Evolutionary conservation across 2,113 vertebrate genomes (phyloP).

Genomic region (Sclerurus mexicanus): DNA sequence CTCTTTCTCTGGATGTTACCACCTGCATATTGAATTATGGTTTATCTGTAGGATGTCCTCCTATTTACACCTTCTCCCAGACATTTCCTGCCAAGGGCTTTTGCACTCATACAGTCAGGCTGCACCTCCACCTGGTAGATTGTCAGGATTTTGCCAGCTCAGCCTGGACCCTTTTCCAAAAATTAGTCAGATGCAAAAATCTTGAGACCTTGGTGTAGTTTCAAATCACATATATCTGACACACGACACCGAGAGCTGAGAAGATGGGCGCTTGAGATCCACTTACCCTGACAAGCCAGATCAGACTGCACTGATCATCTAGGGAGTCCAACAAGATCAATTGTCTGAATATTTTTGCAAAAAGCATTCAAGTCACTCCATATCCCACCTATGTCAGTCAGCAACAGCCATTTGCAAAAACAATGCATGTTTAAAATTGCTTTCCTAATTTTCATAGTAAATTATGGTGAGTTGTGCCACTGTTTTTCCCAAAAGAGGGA

Average conservation of each 20-base stretch:
- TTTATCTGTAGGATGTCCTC: neutral
- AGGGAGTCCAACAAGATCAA: neutral
- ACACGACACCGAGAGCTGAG: neutral
- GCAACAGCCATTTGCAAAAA: neutral
- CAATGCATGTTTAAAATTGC: rapidly evolving
- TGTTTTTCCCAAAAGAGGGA: neutral
- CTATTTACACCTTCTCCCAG: neutral
- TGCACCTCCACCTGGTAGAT: neutral
- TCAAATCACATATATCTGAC: neutral
- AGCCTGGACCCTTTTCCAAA: neutral
- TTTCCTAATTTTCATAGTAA: neutral
- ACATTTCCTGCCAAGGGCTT: neutral
- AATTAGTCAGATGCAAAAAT: neutral
- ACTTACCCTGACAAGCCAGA: neutral
- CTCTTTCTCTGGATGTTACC: neutral
- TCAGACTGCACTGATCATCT: neutral
- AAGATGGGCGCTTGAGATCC: neutral
- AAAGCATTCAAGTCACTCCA: neutral
- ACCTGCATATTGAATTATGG: neutral
- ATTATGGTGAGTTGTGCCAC: neutral
- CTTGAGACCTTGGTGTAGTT: neutral
- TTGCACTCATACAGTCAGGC: neutral
- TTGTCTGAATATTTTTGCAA: neutral
- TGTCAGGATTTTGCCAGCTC: neutral
- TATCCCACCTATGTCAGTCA: neutral